A percentile compares a stretch with the other conserved stretches of the same genome.
Conservation (phyloP, 2,113 vertebrate species). For the Xiphophorus couchianus region DNA sequence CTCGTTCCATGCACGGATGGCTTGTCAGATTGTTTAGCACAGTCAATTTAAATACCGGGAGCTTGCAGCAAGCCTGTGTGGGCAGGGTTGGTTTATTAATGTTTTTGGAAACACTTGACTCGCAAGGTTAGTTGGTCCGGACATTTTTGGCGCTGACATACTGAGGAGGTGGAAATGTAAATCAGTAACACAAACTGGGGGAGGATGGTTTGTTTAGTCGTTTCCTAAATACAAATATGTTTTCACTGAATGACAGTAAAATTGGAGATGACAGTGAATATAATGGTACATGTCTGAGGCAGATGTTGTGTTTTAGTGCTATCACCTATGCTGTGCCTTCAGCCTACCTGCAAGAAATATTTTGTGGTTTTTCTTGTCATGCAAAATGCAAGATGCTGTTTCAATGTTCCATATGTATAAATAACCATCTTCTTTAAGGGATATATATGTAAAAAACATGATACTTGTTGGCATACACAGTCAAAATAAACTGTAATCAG, state of each 20-base stretch:
- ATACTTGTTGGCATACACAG: background rate
- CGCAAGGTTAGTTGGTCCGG: slow-evolving; percentile 43
- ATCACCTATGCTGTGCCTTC: background rate
- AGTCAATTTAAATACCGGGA: slow-evolving; percentile 39
- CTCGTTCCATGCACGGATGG: slow-evolving; percentile 10
- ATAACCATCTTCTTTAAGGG: background rate
- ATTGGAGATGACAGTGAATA: background rate
- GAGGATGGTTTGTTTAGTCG: slow-evolving; percentile 30
- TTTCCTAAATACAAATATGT: slow-evolving; percentile 15
- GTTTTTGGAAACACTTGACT: slow-evolving; percentile 66
- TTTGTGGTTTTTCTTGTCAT: too few species aligned
- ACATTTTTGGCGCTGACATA: slow-evolving; percentile 51
- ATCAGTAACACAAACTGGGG: slow-evolving; percentile 31
- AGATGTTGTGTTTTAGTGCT: background rate
- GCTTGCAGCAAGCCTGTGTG: slow-evolving; percentile 53
- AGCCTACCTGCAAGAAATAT: background rate
- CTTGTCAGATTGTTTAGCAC: slow-evolving; percentile 45
- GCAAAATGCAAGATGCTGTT: too few species aligned
- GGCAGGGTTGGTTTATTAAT: slow-evolving; percentile 55
- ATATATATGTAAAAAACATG: background rate
- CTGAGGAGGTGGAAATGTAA: slow-evolving; percentile 56
- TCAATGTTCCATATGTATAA: too few species aligned
- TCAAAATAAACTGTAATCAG: background rate
- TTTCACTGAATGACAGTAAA: slow-evolving; percentile 3
- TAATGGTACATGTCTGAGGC: slow-evolving; percentile 1